A percentile compares a stretch with the other conserved stretches of the same genome.
phyloP scores from a whole-genome alignment of 2,113 vertebrate species.

The Coryphaenoides rupestris region DNA sequence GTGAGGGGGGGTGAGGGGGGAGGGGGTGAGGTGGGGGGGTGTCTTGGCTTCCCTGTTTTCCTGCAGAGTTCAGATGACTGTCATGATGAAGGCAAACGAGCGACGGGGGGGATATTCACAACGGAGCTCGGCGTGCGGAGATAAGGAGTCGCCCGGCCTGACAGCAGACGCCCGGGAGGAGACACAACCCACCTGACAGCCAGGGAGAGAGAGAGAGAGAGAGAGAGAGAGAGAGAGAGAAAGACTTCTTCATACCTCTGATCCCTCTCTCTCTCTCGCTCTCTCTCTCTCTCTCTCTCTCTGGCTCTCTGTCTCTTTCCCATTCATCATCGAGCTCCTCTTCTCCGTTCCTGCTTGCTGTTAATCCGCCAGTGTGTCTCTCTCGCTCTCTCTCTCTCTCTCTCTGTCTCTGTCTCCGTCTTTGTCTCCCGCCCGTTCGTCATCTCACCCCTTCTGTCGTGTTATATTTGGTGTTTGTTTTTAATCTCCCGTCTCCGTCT shows the following conservation, averaged over 20 bases:
- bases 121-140: slow-evolving; percentile 63
- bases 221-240: slow-evolving; percentile 28
- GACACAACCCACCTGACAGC: slow-evolving; percentile 60
- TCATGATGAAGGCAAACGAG: slow-evolving; percentile 74
- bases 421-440: background rate
- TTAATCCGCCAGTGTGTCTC: slow-evolving; percentile 7
- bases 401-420: slow-evolving; percentile 22
- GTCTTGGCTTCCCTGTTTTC: slow-evolving; percentile 54
- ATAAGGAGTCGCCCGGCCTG: slow-evolving; percentile 71
- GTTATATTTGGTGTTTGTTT: no score
- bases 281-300: slow-evolving; percentile 19
- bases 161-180: slow-evolving; percentile 66
- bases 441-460: no score
- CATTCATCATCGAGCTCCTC: no score
- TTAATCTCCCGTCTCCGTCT: background rate
- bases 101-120: slow-evolving; percentile 72
- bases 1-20: background rate
- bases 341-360: no score
- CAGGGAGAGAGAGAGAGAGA: slow-evolving; percentile 34
- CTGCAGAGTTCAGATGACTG: slow-evolving; percentile 75
- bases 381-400: slow-evolving; percentile 11
- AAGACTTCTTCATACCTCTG: slow-evolving; percentile 4
- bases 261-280: no score
- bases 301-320: slow-evolving; percentile 20
- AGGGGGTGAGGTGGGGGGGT: background rate